Conservation (phyloP, 2,113 vertebrate genomes). For the Recurvirostra avosetta region DNA sequence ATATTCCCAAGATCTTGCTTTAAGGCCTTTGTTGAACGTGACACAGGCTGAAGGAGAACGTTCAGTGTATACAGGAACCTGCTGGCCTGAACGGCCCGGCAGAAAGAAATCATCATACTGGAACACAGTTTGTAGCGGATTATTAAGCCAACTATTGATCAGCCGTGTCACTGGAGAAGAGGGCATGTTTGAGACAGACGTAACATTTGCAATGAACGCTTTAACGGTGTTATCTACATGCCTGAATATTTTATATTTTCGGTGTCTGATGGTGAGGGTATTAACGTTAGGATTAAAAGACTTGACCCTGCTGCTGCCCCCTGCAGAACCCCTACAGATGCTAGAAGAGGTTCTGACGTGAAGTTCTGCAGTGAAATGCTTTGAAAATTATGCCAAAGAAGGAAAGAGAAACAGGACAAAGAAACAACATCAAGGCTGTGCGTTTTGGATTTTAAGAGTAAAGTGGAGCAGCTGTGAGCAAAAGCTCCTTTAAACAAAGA, state of each 20-base stretch:
- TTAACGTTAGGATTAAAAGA: background rate
- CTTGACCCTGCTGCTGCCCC: background rate
- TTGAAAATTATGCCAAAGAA: background rate
- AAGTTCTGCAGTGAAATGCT: background rate
- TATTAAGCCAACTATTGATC: background rate
- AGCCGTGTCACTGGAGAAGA: background rate
- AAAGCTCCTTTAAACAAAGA: background rate
- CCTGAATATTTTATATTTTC: background rate
- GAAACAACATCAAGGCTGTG: background rate
- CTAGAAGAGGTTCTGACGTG: background rate
- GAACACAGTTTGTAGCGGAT: background rate
- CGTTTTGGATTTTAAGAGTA: background rate
- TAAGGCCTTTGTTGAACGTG: background rate
- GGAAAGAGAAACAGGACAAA: background rate
- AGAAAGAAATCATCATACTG: background rate
- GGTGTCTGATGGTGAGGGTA: background rate
- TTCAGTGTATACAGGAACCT: background rate
- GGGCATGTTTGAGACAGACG: background rate
- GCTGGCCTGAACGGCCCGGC: background rate
- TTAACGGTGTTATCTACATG: background rate
- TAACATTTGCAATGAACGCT: background rate
- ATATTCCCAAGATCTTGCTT: background rate
- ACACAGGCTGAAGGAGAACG: background rate
- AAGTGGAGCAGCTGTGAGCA: background rate
- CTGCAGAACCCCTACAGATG: background rate